Evolutionary conservation across 2,113 vertebrate genomes (phyloP).

Genomic region (Forbesichthys agassizii): DNA sequence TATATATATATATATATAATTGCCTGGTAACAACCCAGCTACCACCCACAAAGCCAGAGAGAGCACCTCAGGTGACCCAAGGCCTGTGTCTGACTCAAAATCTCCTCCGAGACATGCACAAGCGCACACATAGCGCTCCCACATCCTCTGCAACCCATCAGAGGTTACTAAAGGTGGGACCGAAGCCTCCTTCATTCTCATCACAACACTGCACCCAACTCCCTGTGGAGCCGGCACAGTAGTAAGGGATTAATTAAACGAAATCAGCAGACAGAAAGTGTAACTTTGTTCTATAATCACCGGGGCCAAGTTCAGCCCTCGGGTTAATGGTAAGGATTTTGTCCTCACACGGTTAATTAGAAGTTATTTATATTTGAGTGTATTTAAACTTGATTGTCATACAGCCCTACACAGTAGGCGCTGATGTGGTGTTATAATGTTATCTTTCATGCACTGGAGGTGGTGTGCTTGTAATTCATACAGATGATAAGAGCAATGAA

Average conservation of each 20-base stretch:
- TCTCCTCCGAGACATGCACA: constrained; percentile 10
- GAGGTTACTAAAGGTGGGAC: constrained; percentile 60
- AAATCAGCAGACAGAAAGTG: constrained; percentile 60
- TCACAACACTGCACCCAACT: constrained; percentile 42
- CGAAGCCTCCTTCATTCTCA: constrained; percentile 43
- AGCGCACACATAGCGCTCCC: constrained; percentile 18
- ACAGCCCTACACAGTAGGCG: constrained; percentile 6
- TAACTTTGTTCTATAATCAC: constrained; percentile 52
- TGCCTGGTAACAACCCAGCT: constrained; percentile 15
- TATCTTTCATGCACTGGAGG: neutral
- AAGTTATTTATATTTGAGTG: constrained; percentile 58
- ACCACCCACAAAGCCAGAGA: constrained; percentile 20
- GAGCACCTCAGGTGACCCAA: constrained; percentile 21
- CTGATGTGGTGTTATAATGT: constrained; percentile 9
- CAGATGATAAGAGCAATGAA: constrained; percentile 88
- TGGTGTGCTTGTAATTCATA: constrained; percentile 21
- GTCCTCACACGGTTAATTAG: constrained; percentile 61
- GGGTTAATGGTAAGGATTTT: constrained; percentile 53
- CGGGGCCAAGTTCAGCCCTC: constrained; percentile 35
- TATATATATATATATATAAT: too few relatives aligned
- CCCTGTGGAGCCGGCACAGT: constrained; percentile 56
- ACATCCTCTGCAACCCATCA: constrained; percentile 40
- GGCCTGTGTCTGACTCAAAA: constrained; percentile 26
- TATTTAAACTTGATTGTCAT: constrained; percentile 38
- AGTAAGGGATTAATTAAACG: constrained; percentile 73